A percentile compares a stretch with the other conserved stretches of the same genome.
phyloP scores from a whole-genome alignment of 2,113 vertebrate genomes.

The Acrocephalus arundinaceus region DNA sequence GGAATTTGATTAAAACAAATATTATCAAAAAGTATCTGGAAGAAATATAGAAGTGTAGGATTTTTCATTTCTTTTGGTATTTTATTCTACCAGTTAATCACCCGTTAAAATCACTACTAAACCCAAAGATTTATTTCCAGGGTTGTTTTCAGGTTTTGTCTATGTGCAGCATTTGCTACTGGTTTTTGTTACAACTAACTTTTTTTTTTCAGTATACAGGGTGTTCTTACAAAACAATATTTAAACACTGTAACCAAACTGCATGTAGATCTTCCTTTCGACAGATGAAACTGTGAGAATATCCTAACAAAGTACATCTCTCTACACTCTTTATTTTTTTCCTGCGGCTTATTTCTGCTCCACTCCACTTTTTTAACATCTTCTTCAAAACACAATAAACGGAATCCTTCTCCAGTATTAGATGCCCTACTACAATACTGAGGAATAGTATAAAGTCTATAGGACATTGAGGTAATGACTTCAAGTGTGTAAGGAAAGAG shows the following conservation, averaged over 20 bases:
- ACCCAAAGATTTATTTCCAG: not conserved
- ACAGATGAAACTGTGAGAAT: not conserved
- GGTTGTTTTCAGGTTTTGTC: not conserved
- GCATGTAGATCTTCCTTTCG: not conserved
- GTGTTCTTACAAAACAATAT: not conserved
- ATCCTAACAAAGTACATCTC: not conserved
- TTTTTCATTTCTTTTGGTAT: not conserved
- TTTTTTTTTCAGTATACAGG: fast-evolving
- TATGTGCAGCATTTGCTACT: not conserved
- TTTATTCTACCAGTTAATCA: not conserved
- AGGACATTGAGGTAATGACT: not conserved
- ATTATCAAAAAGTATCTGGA: not conserved
- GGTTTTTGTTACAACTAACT: not conserved
- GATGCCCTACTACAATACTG: not conserved
- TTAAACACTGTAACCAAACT: not conserved
- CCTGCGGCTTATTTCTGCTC: not conserved
- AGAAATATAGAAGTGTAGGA: not conserved
- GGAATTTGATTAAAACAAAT: not conserved
- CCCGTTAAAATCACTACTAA: not conserved
- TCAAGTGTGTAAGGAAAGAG: not conserved
- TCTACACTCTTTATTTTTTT: not conserved
- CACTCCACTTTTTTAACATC: not conserved
- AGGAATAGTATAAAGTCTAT: not conserved
- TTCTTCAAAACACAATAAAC: not conserved
- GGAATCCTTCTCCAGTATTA: not conserved